These are phyloP conservation scores for Silurus glanis DNA, from an alignment of 2,113 vertebrate species.

Conservation along the genomic window DNA sequence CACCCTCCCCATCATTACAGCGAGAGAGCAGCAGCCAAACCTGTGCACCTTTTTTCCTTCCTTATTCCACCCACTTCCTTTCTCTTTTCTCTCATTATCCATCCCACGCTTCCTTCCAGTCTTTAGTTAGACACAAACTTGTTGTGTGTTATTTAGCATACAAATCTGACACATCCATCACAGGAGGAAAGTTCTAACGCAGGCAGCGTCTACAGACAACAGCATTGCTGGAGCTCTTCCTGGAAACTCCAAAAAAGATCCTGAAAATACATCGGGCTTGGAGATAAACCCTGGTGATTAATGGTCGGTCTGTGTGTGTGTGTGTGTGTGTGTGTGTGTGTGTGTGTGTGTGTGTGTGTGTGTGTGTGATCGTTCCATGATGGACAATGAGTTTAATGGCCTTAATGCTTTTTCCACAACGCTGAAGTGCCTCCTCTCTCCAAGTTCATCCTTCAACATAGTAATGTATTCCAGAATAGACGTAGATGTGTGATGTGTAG, in stretches of 20 bases:
- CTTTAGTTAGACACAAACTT: constrained; percentile 12
- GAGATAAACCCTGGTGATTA: constrained; percentile 17
- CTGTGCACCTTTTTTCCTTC: constrained; percentile 5
- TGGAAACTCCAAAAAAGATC: too few species aligned
- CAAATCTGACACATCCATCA: constrained; percentile 19
- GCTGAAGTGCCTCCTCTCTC: not conserved
- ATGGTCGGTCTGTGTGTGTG: not conserved
- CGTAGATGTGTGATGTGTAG: not conserved
- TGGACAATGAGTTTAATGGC: constrained; percentile 26
- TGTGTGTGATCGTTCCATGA: constrained; percentile 9
- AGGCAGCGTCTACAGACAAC: not conserved
- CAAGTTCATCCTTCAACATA: not conserved
- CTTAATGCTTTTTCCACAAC: constrained; percentile 32
- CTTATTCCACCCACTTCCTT: constrained; percentile 19
- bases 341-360: too few species aligned
- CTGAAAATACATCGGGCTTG: not conserved
- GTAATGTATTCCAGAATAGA: not conserved
- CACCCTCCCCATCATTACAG: constrained; percentile 35
- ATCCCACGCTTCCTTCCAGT: constrained; percentile 16
- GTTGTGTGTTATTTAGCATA: constrained; percentile 23
- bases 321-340: too few species aligned
- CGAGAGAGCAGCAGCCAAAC: constrained; percentile 13
- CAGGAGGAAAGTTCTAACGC: not conserved
- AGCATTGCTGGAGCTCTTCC: not conserved
- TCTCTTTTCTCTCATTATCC: constrained; percentile 31